These are phyloP conservation scores for Chrysodeixis includens DNA, from an alignment of 2,888 invertebrate species.

Conservation along the genomic window DNA sequence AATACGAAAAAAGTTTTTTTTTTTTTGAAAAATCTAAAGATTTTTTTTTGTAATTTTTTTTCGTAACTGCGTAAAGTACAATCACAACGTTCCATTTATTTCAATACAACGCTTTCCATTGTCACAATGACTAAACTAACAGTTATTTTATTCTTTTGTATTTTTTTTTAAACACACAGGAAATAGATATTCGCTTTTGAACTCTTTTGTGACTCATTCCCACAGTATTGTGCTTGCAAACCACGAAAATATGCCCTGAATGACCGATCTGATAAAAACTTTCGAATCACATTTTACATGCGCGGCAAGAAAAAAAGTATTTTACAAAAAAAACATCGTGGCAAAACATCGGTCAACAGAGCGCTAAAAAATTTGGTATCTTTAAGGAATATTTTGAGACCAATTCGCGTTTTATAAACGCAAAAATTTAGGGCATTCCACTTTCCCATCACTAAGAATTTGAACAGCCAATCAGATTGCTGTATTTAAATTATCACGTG, in stretches of 20 bases:
- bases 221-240: slow-evolving; percentile 33
- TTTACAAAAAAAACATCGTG: slow-evolving; percentile 25
- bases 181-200: slow-evolving; percentile 74
- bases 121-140: slow-evolving; percentile 44
- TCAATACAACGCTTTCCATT: slow-evolving; percentile 45
- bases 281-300: slow-evolving; percentile 16
- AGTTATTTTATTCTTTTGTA: slow-evolving; percentile 53
- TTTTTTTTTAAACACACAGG: slow-evolving; percentile 72
- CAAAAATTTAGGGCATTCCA: slow-evolving; percentile 50
- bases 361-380: slow-evolving; percentile 62
- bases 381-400: slow-evolving; percentile 66
- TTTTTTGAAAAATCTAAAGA: background rate
- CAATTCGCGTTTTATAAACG: slow-evolving; percentile 54
- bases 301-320: slow-evolving; percentile 30
- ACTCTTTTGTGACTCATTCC: slow-evolving; percentile 49
- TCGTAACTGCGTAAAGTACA: slow-evolving; percentile 28
- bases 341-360: slow-evolving; percentile 50
- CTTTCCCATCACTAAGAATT: slow-evolving; percentile 46
- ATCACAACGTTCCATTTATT: slow-evolving; percentile 43
- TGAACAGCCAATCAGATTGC: slow-evolving; percentile 41
- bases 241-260: slow-evolving; percentile 44
- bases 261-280: slow-evolving; percentile 24
- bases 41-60: slow-evolving; percentile 32
- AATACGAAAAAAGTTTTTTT: slow-evolving; percentile 8
- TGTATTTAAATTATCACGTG: slow-evolving; percentile 26